Evolutionary conservation across 2,797 vertebrate species (phyloP), one percentile per base, ranked within the genome.

Genomic region (Poecilia picta): DNA sequence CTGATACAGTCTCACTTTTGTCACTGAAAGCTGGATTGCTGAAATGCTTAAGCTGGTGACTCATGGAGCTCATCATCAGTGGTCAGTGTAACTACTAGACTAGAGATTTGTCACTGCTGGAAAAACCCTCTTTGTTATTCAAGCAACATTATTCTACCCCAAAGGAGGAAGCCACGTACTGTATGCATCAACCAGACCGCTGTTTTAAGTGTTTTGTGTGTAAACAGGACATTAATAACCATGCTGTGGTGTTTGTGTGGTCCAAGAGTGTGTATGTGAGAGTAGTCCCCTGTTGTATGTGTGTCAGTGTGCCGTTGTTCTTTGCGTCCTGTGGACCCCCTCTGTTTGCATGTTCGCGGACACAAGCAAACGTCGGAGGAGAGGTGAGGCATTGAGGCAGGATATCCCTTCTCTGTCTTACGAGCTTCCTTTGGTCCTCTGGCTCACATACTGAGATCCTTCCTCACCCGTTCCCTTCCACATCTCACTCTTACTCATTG

Each of bases 351-450:
- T 66, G 76, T 83, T 81, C 76, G 85, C 77, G 83, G 88, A 92
- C 88, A 84, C 75, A 76, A 82, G 90, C 73, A 77, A 86, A 74
- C 25, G 31, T 78, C 85, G 87, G 82, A 72, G 78, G 64, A 84
- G 86, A 79, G 80, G 72, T 3, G 75, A 83, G 84, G 87, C 79
- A 43, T 73, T 78, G 73, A 87, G 86, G 85, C 94, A 94, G 94
- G 94, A 94, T 94, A 89, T 95, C 94, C 94, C 88, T 66, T 80
- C 92, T 93, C 89, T 94, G 93, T 94, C 91, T 94, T 93, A 88
- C 89, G 89, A 75, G 72, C 91, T 94, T 95, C 94, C 94, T 93
- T 88, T 91, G 81, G 82, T 90, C 45, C 85, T 89, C 85, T 84
- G 83, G 79, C 87, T 75, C 83, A 78, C 85, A 85, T 73, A n/a